These are phyloP conservation scores for Trichacis sp. DNA, from an alignment of 2,888 invertebrate species.

Conservation along the genomic window DNA sequence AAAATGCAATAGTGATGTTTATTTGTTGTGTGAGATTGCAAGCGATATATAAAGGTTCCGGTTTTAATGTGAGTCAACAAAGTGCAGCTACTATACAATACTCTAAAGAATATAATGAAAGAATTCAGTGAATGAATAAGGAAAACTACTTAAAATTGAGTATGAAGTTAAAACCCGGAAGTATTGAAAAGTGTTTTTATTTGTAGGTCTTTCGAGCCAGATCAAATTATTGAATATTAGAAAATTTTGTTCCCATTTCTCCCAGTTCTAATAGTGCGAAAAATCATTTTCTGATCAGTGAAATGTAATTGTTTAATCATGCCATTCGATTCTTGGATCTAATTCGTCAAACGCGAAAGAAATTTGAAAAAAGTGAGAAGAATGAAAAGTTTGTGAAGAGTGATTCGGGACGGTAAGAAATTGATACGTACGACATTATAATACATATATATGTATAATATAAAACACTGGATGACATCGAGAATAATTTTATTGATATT, in stretches of 20 bases:
- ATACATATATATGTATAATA: constrained; percentile 46
- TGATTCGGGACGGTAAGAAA: constrained; percentile 33
- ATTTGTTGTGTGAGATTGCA: constrained; percentile 45
- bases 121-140: constrained; percentile 24
- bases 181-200: too few species aligned
- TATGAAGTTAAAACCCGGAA: not conserved
- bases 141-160: constrained; percentile 16
- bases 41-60: constrained; percentile 50
- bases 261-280: not conserved
- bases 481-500: constrained; percentile 25
- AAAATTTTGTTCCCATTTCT: not conserved
- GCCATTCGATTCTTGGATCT: constrained; percentile 26
- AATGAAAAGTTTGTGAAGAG: constrained; percentile 35
- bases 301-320: constrained; percentile 29
- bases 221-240: not conserved
- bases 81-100: constrained; percentile 41
- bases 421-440: constrained; percentile 50
- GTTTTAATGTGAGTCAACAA: constrained; percentile 41
- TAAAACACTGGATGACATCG: constrained; percentile 41
- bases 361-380: constrained; percentile 30
- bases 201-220: not conserved
- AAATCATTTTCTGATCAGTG: not conserved
- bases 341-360: constrained; percentile 22
- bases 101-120: constrained; percentile 21
- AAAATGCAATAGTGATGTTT: constrained; percentile 29